These are phyloP conservation scores for Nematolebias whitei DNA, from an alignment of 2,113 vertebrate species.

Conservation along the genomic window DNA sequence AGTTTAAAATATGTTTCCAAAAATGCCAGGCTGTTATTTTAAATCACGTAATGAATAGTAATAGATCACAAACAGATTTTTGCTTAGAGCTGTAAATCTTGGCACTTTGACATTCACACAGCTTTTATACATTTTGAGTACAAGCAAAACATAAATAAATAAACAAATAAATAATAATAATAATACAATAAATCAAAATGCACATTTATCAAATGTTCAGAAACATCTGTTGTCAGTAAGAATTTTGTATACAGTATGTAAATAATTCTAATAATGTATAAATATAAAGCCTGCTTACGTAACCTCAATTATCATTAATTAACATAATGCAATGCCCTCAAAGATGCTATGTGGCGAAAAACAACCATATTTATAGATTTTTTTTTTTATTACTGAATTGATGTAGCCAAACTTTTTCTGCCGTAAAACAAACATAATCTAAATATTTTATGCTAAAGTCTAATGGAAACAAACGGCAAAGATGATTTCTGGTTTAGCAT, in stretches of 20 bases:
- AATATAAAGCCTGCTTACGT: slow-evolving; percentile 15
- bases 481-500: too few relatives aligned
- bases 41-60: neutral
- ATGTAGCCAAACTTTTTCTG: neutral
- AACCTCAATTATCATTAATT: slow-evolving; percentile 25
- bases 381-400: neutral
- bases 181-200: too few relatives aligned
- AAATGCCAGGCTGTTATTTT: neutral
- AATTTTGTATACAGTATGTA: slow-evolving; percentile 10
- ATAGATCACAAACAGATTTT: neutral
- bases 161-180: slow-evolving; percentile 21
- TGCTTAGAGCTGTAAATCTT: neutral
- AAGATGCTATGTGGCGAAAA: neutral
- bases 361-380: slow-evolving; percentile 1
- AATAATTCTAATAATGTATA: slow-evolving; percentile 29
- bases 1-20: too few relatives aligned
- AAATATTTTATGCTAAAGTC: neutral
- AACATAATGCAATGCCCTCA: slow-evolving; percentile 21
- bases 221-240: slow-evolving; percentile 36
- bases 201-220: slow-evolving; percentile 16
- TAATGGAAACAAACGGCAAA: too few relatives aligned
- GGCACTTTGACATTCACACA: neutral
- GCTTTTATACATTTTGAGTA: slow-evolving; percentile 1
- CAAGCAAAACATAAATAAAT: too few relatives aligned
- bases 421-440: neutral